Evolutionary conservation across 2,113 vertebrate genomes (phyloP).

Genomic region (Otocyon megalotis): DNA sequence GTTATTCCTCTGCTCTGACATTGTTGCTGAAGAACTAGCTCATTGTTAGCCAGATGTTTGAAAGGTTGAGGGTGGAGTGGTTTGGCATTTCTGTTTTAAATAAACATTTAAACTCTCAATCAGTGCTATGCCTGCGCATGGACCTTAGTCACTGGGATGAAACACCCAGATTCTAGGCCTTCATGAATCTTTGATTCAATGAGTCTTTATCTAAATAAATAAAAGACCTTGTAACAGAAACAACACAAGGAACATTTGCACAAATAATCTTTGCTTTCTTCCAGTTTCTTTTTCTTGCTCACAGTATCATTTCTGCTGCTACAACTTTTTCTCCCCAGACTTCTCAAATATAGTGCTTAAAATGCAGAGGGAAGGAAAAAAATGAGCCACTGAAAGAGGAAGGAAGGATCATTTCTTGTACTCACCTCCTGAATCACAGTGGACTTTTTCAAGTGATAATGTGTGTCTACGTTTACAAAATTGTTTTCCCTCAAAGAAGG

Average conservation of each 20-base stretch:
- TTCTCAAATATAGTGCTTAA: conserved; percentile 25
- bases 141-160: conserved; percentile 27
- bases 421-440: neutral
- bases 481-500: conserved; percentile 17
- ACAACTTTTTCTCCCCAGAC: neutral
- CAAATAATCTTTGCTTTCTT: conserved; percentile 64
- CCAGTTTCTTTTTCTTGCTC: conserved; percentile 33
- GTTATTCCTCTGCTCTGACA: conserved; percentile 82
- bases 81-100: conserved; percentile 90
- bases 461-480: conserved; percentile 3
- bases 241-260: neutral
- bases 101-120: conserved; percentile 86
- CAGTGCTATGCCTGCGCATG: conserved; percentile 34
- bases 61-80: conserved; percentile 87
- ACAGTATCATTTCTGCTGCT: conserved; percentile 37
- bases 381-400: neutral
- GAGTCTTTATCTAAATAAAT: conserved; percentile 62
- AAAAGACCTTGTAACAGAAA: conserved; percentile 59
- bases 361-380: neutral
- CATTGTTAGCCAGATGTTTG: conserved; percentile 83
- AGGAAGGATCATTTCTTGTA: neutral
- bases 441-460: conserved; percentile 26
- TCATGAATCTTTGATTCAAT: conserved; percentile 43
- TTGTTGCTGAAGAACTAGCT: conserved; percentile 86
- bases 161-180: conserved; percentile 26